Evolutionary conservation across 2,797 vertebrate species (phyloP).

Genomic region (Heteromormyrus szaboi): DNA sequence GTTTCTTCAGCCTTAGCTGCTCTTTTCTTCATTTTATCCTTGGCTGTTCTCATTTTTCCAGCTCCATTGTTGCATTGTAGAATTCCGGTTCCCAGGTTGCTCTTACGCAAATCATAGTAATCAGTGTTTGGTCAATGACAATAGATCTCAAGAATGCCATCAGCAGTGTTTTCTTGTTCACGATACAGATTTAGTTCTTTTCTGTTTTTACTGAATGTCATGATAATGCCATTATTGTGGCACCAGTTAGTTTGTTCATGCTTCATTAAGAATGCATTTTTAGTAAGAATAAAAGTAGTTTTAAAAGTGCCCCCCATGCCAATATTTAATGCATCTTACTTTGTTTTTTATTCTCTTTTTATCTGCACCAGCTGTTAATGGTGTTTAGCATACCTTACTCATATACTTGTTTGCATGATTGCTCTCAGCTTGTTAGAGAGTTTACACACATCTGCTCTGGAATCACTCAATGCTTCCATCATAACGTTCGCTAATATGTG

Average conservation of each 20-base stretch:
- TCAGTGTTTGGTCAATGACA: not conserved
- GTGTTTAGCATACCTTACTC: not conserved
- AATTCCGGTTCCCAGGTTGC: not conserved
- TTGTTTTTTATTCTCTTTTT: not conserved
- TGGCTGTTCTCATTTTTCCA: not conserved
- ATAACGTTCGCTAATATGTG: conserved; percentile 45
- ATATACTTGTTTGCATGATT: not conserved
- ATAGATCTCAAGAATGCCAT: not conserved
- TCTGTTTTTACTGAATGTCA: conserved; percentile 13
- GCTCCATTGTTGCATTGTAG: not conserved
- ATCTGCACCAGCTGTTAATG: not conserved
- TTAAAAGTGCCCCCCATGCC: conserved; percentile 11
- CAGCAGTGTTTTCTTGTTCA: not conserved
- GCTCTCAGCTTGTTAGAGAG: conserved; percentile 3
- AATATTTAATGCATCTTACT: not conserved
- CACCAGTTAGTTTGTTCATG: conserved; percentile 23
- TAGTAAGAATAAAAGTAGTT: conserved; percentile 23
- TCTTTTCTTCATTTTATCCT: not conserved
- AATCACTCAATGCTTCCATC: conserved; percentile 14
- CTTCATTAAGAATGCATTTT: conserved; percentile 20
- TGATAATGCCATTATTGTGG: conserved; percentile 41
- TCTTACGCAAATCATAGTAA: not conserved
- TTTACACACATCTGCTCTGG: not conserved
- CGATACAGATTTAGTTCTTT: not conserved
- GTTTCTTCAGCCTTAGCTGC: not conserved